phyloP scores from a whole-genome alignment of 2,888 invertebrate species.

The Tenthredo distinguenda region DNA sequence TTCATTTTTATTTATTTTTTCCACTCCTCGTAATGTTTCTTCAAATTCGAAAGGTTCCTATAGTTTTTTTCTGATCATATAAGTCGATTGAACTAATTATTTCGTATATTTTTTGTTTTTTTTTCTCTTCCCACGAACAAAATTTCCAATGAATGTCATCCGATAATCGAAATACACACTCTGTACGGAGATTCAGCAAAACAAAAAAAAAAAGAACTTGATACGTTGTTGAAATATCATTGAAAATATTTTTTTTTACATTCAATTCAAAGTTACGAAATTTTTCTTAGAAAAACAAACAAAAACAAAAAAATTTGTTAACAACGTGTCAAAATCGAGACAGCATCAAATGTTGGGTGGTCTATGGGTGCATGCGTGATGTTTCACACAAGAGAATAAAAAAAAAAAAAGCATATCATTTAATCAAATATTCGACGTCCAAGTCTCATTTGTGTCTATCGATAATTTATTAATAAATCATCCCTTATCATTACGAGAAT shows the following conservation, averaged over 20 bases:
- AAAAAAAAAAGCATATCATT: not conserved
- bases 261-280: too few species aligned
- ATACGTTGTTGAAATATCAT: constrained; percentile 3
- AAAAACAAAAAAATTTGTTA: not conserved
- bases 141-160: not conserved
- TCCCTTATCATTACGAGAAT: not conserved
- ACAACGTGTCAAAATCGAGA: constrained; percentile 19
- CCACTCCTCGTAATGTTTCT: not conserved
- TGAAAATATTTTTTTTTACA: not conserved
- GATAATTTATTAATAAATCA: not conserved
- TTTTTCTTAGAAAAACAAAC: not conserved
- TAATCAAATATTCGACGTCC: constrained; percentile 1
- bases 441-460: constrained; percentile 4
- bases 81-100: not conserved
- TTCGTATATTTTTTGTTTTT: not conserved
- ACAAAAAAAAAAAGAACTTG: not conserved
- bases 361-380: constrained; percentile 28
- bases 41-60: not conserved
- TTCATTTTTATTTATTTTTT: not conserved
- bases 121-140: not conserved
- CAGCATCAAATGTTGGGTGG: constrained; percentile 37
- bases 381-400: not conserved
- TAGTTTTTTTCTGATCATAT: not conserved
- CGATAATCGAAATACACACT: not conserved
- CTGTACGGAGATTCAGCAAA: not conserved